Evolutionary conservation across 37 sponge, comb jelly and placozoan species (phyloP).

Genomic region (Mnemiopsis leidyi): DNA sequence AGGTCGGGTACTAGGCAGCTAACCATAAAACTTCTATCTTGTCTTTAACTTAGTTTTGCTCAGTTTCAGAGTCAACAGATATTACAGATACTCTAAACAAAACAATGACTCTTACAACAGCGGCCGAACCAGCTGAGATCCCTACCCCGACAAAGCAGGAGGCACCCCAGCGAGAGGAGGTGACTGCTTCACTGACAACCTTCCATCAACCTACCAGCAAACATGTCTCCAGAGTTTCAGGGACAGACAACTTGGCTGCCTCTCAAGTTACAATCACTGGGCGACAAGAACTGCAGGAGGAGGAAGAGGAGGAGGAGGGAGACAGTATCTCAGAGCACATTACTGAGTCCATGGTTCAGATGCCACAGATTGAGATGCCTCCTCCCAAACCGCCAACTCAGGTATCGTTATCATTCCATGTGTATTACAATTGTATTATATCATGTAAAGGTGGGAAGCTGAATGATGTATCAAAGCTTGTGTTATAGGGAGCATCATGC

Average conservation of each 20-base stretch:
- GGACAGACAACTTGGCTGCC: background rate
- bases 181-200: background rate
- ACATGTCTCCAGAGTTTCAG: background rate
- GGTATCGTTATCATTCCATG: no score
- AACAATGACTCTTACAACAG: background rate
- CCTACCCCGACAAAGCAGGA: background rate
- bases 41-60: no score
- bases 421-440: no score
- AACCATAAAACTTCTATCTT: no score
- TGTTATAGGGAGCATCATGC: no score
- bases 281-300: background rate
- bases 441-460: no score
- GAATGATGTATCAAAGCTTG: no score
- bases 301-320: background rate
- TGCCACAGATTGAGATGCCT: slow-evolving; percentile 54
- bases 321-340: slow-evolving; percentile 9
- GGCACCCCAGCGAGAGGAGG: background rate
- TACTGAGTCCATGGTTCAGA: slow-evolving; percentile 59
- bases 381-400: background rate
- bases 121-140: background rate
- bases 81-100: slow-evolving; percentile 32
- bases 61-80: slow-evolving; percentile 17
- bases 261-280: background rate
- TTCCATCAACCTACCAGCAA: background rate
- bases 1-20: no score